Conservation (phyloP, 2,113 vertebrate species). For the Pipra filicauda region DNA sequence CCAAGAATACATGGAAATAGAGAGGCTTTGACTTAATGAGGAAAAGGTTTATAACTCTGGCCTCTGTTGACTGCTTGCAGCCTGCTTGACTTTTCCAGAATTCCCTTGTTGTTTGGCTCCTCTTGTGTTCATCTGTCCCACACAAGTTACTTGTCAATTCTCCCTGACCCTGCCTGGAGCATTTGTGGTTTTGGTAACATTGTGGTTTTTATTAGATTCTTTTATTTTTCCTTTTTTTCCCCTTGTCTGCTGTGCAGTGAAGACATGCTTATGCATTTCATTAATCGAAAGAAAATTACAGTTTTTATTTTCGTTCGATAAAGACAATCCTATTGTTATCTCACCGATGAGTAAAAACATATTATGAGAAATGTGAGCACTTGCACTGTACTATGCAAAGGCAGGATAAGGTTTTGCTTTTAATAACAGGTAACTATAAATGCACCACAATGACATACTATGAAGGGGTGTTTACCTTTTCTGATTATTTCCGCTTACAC, state of each 20-base stretch:
- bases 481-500: background rate
- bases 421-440: background rate
- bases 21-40: background rate
- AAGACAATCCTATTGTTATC: background rate
- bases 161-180: background rate
- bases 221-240: no score
- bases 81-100: background rate
- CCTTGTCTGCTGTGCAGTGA: background rate
- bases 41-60: background rate
- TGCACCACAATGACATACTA: accelerated
- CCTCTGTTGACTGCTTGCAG: background rate
- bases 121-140: background rate
- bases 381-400: background rate
- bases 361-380: background rate
- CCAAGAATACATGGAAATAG: background rate
- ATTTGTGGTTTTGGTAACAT: background rate
- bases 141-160: background rate
- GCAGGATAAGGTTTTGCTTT: background rate
- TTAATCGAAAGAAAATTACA: background rate
- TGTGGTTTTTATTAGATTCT: background rate
- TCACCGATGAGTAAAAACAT: background rate
- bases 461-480: background rate
- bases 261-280: background rate
- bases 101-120: background rate
- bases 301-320: background rate